Evolutionary conservation across 2,113 vertebrate genomes (phyloP).

Genomic region (Tupaia chinensis): DNA sequence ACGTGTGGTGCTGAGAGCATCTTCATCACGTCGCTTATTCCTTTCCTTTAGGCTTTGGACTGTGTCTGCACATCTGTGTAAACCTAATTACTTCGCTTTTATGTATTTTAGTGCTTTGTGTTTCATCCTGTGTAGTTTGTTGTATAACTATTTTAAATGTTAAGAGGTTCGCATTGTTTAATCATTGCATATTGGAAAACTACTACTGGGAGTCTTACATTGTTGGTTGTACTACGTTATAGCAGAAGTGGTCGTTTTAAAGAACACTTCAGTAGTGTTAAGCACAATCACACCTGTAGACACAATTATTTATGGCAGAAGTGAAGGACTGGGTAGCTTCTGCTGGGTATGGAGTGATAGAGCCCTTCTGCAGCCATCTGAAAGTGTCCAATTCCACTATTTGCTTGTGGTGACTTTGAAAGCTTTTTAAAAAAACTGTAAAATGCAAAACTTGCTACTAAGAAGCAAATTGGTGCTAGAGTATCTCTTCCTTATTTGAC

Average conservation of each 20-base stretch:
- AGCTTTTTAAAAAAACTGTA: neutral
- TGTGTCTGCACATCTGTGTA: rapidly evolving
- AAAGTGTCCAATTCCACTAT: neutral
- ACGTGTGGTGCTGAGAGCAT: no score
- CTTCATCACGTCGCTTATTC: neutral
- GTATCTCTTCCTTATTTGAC: constrained; percentile 73
- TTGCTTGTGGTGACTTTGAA: constrained; percentile 21
- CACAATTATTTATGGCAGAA: neutral
- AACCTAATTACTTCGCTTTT: neutral
- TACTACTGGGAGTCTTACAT: rapidly evolving
- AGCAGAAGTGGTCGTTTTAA: neutral
- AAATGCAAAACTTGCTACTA: constrained; percentile 63
- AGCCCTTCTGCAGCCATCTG: neutral
- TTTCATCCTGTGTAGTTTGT: neutral
- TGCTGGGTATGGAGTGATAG: rapidly evolving
- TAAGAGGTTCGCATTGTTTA: neutral
- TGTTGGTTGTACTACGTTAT: no score
- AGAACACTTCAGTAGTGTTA: neutral
- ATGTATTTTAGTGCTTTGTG: neutral
- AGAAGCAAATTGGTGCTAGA: constrained; percentile 34
- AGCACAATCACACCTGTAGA: neutral
- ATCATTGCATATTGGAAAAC: neutral
- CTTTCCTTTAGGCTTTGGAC: neutral
- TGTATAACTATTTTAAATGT: neutral
- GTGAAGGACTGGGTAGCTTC: neutral